Evolutionary conservation across 2,888 invertebrate species (phyloP).

Genomic region (Apotomis turbidana): DNA sequence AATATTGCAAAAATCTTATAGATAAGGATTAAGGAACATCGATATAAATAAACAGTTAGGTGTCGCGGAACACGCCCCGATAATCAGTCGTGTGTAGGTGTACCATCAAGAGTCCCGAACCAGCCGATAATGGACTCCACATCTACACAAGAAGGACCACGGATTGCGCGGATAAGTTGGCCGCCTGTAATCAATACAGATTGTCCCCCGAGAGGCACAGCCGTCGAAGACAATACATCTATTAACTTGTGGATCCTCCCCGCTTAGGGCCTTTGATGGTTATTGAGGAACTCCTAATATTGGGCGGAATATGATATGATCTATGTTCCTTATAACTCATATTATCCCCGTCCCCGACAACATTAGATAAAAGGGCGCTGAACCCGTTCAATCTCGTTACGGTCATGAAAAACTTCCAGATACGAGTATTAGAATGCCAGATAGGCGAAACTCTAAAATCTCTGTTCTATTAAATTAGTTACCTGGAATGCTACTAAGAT

Average conservation of each 20-base stretch:
- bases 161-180: not conserved
- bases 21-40: conserved; percentile 3
- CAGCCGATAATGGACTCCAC: not conserved
- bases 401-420: not conserved
- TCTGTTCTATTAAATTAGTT: not conserved
- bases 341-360: not conserved
- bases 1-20: not conserved
- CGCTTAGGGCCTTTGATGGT: conserved; percentile 29
- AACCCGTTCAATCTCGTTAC: conserved; percentile 1
- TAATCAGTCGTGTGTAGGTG: conserved; percentile 28
- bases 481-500: not conserved
- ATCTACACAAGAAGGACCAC: not conserved
- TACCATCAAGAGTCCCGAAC: not conserved
- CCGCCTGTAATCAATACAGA: conserved; percentile 36
- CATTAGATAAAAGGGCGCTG: not conserved
- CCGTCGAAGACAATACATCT: conserved; percentile 37
- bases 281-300: conserved; percentile 32
- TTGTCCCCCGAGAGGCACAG: conserved; percentile 26
- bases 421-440: too few species aligned
- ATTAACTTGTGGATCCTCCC: conserved; percentile 38
- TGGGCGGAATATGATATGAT: conserved; percentile 10
- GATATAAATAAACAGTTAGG: conserved; percentile 26
- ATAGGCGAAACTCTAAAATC: too few species aligned
- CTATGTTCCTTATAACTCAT: conserved; percentile 6
- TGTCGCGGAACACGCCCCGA: conserved; percentile 17